phyloP scores from a whole-genome alignment of 2,113 vertebrate genomes.

The Oreochromis aureus region DNA sequence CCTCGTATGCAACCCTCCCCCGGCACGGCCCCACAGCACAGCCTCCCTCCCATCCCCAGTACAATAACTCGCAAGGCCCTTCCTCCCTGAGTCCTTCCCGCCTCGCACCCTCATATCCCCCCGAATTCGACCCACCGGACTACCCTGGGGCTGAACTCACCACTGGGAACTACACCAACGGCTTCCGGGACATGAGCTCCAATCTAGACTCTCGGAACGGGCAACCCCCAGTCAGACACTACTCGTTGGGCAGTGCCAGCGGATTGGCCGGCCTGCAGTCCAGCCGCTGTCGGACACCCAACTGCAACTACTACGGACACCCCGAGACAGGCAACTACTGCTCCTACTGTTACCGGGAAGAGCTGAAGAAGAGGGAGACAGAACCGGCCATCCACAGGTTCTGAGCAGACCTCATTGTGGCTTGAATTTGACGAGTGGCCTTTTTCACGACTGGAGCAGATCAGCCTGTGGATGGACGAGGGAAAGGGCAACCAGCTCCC shows the following conservation, averaged over 20 bases:
- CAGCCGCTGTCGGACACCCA: constrained; percentile 86
- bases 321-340: constrained; percentile 94
- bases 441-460: not conserved
- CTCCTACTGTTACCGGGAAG: constrained; percentile 91
- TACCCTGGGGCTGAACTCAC: constrained; percentile 37
- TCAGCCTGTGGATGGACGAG: not conserved
- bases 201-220: constrained; percentile 56
- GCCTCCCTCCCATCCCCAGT: constrained; percentile 52
- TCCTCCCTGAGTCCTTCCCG: constrained; percentile 57
- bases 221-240: constrained; percentile 66
- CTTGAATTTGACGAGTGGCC: constrained; percentile 33
- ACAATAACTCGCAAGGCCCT: constrained; percentile 38
- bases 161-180: constrained; percentile 61
- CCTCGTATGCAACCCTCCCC: constrained; percentile 86
- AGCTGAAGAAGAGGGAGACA: constrained; percentile 80
- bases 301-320: constrained; percentile 91
- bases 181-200: constrained; percentile 76
- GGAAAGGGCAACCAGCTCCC: not conserved
- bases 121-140: constrained; percentile 45
- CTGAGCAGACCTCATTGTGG: constrained; percentile 60
- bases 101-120: constrained; percentile 57
- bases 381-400: constrained; percentile 82
- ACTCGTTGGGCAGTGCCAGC: constrained; percentile 73
- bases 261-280: constrained; percentile 70
- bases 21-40: constrained; percentile 76